Conservation (phyloP, 1,140 invertebrate genomes). For the Habropoda laboriosa region DNA sequence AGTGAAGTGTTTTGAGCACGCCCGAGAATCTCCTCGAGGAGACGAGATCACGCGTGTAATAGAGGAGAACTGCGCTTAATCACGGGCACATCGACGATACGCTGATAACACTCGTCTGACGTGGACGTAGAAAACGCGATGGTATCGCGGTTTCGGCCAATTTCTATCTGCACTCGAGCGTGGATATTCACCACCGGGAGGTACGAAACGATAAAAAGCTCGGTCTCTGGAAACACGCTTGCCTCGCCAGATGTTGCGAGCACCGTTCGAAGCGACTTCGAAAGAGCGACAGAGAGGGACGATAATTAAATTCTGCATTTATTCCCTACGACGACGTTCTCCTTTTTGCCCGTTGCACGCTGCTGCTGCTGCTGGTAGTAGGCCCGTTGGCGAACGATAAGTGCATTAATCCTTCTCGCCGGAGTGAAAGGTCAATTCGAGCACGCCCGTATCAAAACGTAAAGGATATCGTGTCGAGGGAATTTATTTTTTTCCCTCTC, state of each 20-base stretch:
- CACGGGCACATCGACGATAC: slow-evolving; percentile 19
- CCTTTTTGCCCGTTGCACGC: background rate
- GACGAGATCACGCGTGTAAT: background rate
- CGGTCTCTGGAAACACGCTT: slow-evolving; percentile 12
- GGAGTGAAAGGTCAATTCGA: slow-evolving; percentile 39
- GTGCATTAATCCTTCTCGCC: background rate
- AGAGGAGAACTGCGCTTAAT: slow-evolving; percentile 16
- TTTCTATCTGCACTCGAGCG: slow-evolving; percentile 48
- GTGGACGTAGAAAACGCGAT: slow-evolving; percentile 32
- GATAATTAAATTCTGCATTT: slow-evolving; percentile 41
- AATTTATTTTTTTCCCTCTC: too few species aligned
- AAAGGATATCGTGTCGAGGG: background rate
- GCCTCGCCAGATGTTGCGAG: slow-evolving; percentile 34
- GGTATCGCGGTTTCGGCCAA: slow-evolving; percentile 45
- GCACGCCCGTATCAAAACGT: background rate
- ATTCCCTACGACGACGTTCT: background rate
- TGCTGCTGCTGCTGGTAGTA: too few species aligned
- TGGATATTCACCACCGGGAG: slow-evolving; percentile 22
- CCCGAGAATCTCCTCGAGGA: background rate
- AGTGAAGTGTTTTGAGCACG: slow-evolving; percentile 9
- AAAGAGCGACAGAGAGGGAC: background rate
- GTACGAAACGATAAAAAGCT: slow-evolving; percentile 47
- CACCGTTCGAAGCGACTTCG: slow-evolving; percentile 1
- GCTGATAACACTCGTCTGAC: slow-evolving; percentile 33
- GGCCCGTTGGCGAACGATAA: slow-evolving; percentile 10